phyloP scores from a whole-genome alignment of 2,888 invertebrate genomes.

The Ptychoptera albimana region DNA sequence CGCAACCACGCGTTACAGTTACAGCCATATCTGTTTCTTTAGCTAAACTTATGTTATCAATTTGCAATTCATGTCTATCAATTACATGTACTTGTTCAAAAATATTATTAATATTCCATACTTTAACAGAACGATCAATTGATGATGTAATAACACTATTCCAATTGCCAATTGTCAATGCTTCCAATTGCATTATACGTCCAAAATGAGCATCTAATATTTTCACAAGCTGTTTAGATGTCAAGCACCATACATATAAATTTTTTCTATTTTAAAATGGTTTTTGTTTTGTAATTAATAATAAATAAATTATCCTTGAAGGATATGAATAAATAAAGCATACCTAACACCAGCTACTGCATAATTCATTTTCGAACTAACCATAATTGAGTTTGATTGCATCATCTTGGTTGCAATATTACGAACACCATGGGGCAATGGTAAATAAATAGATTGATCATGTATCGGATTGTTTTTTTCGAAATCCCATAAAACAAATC shows the following conservation, averaged over 20 bases:
- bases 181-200: constrained; percentile 79
- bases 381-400: constrained; percentile 78
- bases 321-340: neutral
- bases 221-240: constrained; percentile 68
- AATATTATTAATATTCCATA: constrained; percentile 98
- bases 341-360: constrained; percentile 79
- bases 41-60: constrained; percentile 71
- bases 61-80: constrained; percentile 85
- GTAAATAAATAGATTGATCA: constrained; percentile 45
- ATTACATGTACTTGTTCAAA: constrained; percentile 95
- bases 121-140: constrained; percentile 93
- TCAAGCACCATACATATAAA: constrained; percentile 85
- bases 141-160: constrained; percentile 93
- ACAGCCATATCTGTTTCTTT: constrained; percentile 70
- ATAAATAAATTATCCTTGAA: neutral
- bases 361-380: constrained; percentile 79
- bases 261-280: constrained; percentile 78
- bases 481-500: constrained; percentile 71
- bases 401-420: constrained; percentile 88
- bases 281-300: too few relatives aligned
- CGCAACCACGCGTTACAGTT: constrained; percentile 85
- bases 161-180: constrained; percentile 77
- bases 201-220: constrained; percentile 94
- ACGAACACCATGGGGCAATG: constrained; percentile 70
- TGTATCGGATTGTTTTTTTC: constrained; percentile 33